These are phyloP conservation scores for Pyxicephalus adspersus DNA, from an alignment of 2,113 vertebrate genomes.

Conservation along the genomic window DNA sequence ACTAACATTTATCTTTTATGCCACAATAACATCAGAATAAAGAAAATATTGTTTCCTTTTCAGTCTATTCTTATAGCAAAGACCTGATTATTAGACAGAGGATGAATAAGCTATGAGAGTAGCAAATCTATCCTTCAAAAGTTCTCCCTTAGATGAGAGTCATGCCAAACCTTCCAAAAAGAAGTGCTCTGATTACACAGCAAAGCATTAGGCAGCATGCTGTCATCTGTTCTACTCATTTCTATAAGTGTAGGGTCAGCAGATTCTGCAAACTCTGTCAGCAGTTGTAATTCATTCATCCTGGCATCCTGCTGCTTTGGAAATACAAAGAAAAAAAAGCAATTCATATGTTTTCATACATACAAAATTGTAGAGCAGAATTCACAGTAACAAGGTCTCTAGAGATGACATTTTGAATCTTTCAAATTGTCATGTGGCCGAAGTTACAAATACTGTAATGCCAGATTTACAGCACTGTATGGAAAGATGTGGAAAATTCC, in stretches of 20 bases:
- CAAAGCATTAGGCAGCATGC: constrained; percentile 14
- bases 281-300: constrained; percentile 44
- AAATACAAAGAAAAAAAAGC: constrained; percentile 46
- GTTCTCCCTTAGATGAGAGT: too few relatives aligned
- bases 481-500: background rate
- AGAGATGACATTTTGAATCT: constrained; percentile 27
- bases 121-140: too few relatives aligned
- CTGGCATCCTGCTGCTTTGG: constrained; percentile 51
- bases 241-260: constrained; percentile 44
- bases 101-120: too few relatives aligned
- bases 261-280: constrained; percentile 41
- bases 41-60: too few relatives aligned
- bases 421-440: constrained; percentile 13
- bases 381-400: constrained; percentile 48
- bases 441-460: background rate
- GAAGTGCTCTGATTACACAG: background rate
- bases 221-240: constrained; percentile 14
- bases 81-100: too few relatives aligned
- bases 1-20: too few relatives aligned
- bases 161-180: too few relatives aligned
- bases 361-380: constrained; percentile 12
- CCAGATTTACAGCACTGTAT: background rate
- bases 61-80: too few relatives aligned
- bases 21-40: too few relatives aligned
- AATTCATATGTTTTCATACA: constrained; percentile 35